These are phyloP conservation scores for Clarias batrachus DNA, from an alignment of 2,113 vertebrate species.

Conservation along the genomic window DNA sequence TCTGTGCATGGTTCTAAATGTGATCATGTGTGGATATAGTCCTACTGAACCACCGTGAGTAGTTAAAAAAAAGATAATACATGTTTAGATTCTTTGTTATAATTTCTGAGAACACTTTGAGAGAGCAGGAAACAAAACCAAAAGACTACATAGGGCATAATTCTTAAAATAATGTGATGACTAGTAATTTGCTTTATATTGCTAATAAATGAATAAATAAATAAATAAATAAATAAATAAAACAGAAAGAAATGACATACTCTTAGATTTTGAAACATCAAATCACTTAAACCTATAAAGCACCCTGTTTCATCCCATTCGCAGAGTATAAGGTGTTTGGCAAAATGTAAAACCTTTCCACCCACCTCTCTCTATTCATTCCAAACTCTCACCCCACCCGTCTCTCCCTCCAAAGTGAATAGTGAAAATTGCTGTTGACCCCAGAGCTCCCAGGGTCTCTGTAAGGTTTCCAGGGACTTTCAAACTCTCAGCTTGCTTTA, in stretches of 20 bases:
- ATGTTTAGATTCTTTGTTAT: background rate
- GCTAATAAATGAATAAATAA: background rate
- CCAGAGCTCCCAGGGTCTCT: constrained; percentile 54
- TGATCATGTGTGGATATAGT: constrained; percentile 16
- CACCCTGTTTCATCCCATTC: background rate
- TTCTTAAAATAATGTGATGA: background rate
- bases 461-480: constrained; percentile 77
- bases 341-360: constrained; percentile 6
- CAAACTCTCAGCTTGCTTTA: constrained; percentile 47
- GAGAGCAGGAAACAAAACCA: background rate
- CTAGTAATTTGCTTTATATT: background rate
- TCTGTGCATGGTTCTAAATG: constrained; percentile 15
- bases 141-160: background rate
- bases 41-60: background rate
- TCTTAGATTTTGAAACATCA: background rate
- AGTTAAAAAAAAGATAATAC: background rate
- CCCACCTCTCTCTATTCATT: constrained; percentile 19
- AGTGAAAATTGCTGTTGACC: constrained; percentile 76
- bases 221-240: background rate
- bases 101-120: background rate
- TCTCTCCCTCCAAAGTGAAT: constrained; percentile 64
- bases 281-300: background rate
- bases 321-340: constrained; percentile 7
- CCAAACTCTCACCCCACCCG: background rate
- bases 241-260: background rate